A percentile compares a stretch with the other conserved stretches of the same genome.
Evolutionary conservation across 2,113 vertebrate genomes (phyloP).

Genomic region (Atrichornis clamosus): DNA sequence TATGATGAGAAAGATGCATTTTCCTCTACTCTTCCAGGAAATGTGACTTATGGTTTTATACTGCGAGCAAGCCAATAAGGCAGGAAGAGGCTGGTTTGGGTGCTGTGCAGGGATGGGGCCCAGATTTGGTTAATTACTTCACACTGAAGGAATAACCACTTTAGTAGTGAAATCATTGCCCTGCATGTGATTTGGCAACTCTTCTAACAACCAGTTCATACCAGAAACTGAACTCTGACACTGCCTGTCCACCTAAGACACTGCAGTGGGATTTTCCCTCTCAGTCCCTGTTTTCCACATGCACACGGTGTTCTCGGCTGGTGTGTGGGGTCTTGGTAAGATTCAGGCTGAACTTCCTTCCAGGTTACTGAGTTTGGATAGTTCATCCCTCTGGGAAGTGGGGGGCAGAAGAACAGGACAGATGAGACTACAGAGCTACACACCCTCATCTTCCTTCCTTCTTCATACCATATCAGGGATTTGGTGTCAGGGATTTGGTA

Average conservation of each 20-base stretch:
- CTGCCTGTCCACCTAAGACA: neutral
- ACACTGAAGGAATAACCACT: neutral
- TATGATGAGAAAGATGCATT: neutral
- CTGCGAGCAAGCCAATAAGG: neutral
- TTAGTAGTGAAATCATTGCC: neutral
- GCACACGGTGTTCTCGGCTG: neutral
- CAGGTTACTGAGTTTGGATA: neutral
- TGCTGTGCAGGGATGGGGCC: neutral
- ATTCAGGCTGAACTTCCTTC: neutral
- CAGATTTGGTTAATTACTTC: neutral
- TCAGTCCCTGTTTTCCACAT: neutral
- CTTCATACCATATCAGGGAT: neutral
- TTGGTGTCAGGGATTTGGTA: neutral
- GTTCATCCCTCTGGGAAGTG: neutral
- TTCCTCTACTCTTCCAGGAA: neutral
- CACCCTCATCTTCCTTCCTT: neutral
- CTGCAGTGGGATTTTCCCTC: neutral
- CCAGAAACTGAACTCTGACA: neutral
- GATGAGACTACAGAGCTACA: neutral
- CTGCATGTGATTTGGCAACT: neutral
- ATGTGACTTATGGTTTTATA: neutral
- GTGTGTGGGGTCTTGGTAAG: neutral
- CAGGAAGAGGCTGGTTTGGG: neutral
- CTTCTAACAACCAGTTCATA: neutral
- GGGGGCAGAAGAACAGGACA: neutral